Conservation (phyloP, 2,888 invertebrate species). For the Timandra comae region DNA sequence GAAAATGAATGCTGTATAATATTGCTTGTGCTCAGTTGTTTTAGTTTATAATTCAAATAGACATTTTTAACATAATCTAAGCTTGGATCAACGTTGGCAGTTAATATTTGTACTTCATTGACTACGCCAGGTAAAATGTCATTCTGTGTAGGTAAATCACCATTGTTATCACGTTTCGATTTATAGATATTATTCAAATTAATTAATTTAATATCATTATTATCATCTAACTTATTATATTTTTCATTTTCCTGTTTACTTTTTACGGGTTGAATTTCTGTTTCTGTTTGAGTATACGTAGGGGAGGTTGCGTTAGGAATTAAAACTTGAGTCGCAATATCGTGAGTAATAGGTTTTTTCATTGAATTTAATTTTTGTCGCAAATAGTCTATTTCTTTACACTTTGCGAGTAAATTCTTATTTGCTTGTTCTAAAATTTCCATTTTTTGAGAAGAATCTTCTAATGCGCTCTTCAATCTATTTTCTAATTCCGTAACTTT, state of each 20-base stretch:
- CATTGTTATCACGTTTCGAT: too few species aligned
- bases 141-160: too few species aligned
- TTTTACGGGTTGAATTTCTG: too few species aligned
- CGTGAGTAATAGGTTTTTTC: conserved; percentile 28
- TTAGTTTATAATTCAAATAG: conserved; percentile 50
- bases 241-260: too few species aligned
- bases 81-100: conserved; percentile 39
- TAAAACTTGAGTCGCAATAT: conserved; percentile 28
- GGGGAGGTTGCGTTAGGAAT: too few species aligned
- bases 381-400: conserved; percentile 33
- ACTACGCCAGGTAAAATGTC: too few species aligned
- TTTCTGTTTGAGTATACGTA: too few species aligned
- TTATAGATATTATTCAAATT: too few species aligned
- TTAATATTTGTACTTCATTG: conserved; percentile 49
- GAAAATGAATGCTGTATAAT: conserved; percentile 48
- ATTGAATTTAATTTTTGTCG: conserved; percentile 33
- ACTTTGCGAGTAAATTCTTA: conserved; percentile 34
- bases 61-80: conserved; percentile 38
- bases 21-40: conserved; percentile 35
- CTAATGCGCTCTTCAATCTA: conserved; percentile 23
- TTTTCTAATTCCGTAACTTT: conserved; percentile 38
- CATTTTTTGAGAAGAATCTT: conserved; percentile 29
- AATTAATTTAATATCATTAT: too few species aligned
- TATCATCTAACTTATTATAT: too few species aligned
- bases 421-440: conserved; percentile 30